Base-by-base conservation (phyloP, 2,113 vertebrate species). In the Electrona antarctica region DNA sequence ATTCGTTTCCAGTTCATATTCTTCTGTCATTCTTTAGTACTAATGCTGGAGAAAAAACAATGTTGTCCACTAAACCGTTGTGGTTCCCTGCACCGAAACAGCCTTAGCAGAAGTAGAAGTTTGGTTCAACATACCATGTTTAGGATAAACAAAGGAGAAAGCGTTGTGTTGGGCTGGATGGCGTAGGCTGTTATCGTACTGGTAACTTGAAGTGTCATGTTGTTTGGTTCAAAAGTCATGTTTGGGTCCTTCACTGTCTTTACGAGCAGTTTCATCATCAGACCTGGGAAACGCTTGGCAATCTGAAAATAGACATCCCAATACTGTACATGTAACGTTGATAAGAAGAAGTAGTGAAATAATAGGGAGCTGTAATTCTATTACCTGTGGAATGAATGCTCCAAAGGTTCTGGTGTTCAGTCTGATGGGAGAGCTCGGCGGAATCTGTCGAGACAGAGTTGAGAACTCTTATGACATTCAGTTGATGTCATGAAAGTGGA, bases 361-460 rank as follows among this genome's bases (percentile, higher is more conserved):
- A 61, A 11, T 1, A 1, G 41, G 8, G 0, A 14, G 10, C 3
- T 71, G 48, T 41, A 41, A 7, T 63, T 0, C 15, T 0, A 7
- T 82, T 70, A 94, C 93, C 88, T 93, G 0, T 4, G 93, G 92
- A 72, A 93, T 87, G 74, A 94, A 0, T 1, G 0, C 11, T 64
- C 90, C 90, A 64, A 94, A 92, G 0, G 92, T 89, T 49, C 0
- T 83, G 47, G 93, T 94, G 85, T 80, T 89, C 68, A 94, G 89
- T 55, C 90, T 78, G 73, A 93, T 0, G 3, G 92, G 92, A 63
- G 88, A 92, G 13, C 49, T 55, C 33, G 69, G 7, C 2, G 92
- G 93, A 12, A 94, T 89, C 93, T 94, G 85, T 41, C 8, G 67
- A 8, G 4, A 76, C 5, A 67, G 49, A 67, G 13, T 0, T 4